Percentiles rank a stretch among this genome's conserved stretches.
phyloP scores from a whole-genome alignment of 2,113 vertebrate species.

The Albula glossodonta region DNA sequence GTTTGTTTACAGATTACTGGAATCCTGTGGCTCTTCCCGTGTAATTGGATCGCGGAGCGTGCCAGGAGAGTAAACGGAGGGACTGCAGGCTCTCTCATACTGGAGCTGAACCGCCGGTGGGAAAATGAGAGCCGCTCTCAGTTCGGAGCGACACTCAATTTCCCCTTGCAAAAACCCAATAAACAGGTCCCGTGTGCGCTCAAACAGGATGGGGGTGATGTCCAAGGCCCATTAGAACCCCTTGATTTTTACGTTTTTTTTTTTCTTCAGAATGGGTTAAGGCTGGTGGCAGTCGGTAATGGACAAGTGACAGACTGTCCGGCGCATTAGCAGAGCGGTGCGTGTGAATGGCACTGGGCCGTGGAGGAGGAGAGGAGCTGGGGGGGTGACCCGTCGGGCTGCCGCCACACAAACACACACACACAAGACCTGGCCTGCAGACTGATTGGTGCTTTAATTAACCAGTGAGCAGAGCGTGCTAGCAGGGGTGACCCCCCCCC shows the following conservation, averaged over 20 bases:
- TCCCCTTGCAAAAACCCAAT: no score
- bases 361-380: not conserved
- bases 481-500: not conserved
- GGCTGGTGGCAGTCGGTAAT: constrained; percentile 11
- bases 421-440: no score
- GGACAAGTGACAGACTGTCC: not conserved
- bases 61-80: not conserved
- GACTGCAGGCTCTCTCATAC: constrained; percentile 6
- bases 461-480: not conserved
- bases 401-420: no score
- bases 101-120: no score
- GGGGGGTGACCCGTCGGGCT: no score
- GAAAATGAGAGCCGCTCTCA: no score
- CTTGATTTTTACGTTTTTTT: no score
- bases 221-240: no score
- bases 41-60: not conserved
- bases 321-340: not conserved
- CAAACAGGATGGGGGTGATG: no score
- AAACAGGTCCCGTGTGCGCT: no score
- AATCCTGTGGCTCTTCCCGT: not conserved
- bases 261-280: not conserved
- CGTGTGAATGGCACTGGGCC: not conserved
- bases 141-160: no score
- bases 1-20: not conserved
- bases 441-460: not conserved